Conservation (phyloP, 2,888 invertebrate species). For the Anorthoa munda region DNA sequence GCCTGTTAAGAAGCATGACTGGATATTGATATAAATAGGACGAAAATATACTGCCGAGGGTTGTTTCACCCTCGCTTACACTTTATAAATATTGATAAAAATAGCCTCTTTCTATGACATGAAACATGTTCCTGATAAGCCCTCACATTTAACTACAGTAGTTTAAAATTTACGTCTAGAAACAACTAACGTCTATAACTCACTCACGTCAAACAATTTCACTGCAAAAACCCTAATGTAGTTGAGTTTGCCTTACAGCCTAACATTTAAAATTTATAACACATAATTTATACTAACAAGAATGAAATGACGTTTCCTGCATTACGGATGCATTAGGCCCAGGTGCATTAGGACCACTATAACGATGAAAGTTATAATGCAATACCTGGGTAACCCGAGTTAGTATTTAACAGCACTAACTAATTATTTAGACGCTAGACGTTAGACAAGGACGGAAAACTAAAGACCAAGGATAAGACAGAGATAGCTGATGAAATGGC, state of each 20-base stretch:
- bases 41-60: conserved; percentile 26
- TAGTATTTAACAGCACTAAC: conserved; percentile 69
- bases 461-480: conserved; percentile 63
- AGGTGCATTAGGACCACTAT: conserved; percentile 69
- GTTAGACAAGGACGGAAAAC: conserved; percentile 69
- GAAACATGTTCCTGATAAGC: conserved; percentile 8
- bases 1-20: conserved; percentile 39
- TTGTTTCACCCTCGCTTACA: conserved; percentile 22
- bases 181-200: not conserved
- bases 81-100: conserved; percentile 31
- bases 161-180: conserved; percentile 3
- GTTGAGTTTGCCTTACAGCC: conserved; percentile 15
- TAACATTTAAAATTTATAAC: conserved; percentile 33
- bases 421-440: conserved; percentile 72
- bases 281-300: conserved; percentile 38
- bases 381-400: conserved; percentile 65
- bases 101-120: conserved; percentile 26
- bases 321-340: conserved; percentile 65
- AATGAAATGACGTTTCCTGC: conserved; percentile 63
- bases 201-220: not conserved
- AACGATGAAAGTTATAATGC: conserved; percentile 69
- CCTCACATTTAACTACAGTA: not conserved
- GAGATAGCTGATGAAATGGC: conserved; percentile 64
- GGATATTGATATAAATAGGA: conserved; percentile 23
- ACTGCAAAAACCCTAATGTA: not conserved